Evolutionary conservation across 2,888 invertebrate species (phyloP), one percentile per base, ranked within the genome.

Genomic region (Aphodius granarius): DNA sequence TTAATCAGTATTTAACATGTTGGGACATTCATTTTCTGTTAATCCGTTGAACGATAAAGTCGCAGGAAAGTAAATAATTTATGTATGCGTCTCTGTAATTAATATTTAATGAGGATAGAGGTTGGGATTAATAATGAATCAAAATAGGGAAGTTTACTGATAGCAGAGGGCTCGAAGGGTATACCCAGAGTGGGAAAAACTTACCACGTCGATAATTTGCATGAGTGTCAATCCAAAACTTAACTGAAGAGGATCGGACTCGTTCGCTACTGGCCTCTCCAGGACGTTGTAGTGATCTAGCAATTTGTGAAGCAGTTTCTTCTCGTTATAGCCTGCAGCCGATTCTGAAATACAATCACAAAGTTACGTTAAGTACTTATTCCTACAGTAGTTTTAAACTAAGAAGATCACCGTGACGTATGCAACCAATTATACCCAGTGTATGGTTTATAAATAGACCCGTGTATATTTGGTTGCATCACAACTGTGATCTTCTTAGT

Each of bases 171-270:
- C 9, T 9, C 43, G 43, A 43, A 43, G 43, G 43, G 43, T 43
- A 6, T 13, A 43, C 2, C 15, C 66, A 0, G 5, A 13, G 9
- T 3, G 22, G 18, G n/a, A 63, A 43, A 16, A 63, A 91, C 93
- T 92, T 91, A 97, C 97, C 93, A 97, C 97, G 91, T 97, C 97
- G 89, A 97, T 97, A 90, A 97, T 97, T 92, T 97, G 97, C 95
- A 96, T 96, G 89, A 97, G 93, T 87, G 97, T 97, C 90, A 97
- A 94, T 89, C 97, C 97, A 91, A 97, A 97, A 91, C 95, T 96
- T 89, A 97, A 93, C 91, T 94, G 94, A 88, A 97, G 92, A 86
- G 97, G 95, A 89, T 97, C 97, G 89, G 96, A 96, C 92, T 97
- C 97, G 91, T 97, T 97, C 89, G 95, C 94, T 88, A 97, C 97